Evolutionary conservation across 2,888 invertebrate species (phyloP), one percentile per base, ranked within the genome.

Genomic region (Eilema griseolum): DNA sequence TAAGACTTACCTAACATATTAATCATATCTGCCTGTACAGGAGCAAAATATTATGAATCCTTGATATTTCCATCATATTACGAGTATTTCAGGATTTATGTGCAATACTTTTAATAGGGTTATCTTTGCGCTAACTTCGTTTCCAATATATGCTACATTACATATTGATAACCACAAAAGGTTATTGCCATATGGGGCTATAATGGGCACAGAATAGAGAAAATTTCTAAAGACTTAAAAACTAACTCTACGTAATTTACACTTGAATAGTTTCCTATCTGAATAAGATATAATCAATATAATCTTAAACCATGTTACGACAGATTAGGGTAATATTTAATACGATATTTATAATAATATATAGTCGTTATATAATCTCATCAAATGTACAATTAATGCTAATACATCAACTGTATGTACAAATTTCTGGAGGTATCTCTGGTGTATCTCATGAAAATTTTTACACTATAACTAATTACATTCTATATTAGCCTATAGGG

Each of bases 401-500:
- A 77, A 69, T 65, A 82, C 74, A 74, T 79, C 72, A 74, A 75
- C 59, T 73, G 68, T 82, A 80, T 82, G 72, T 82, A 83, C 82
- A 82, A 31, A 56, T 41, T 52, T 75, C 68, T 73, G 74, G 82
- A 82, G 82, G 82, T 82, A 83, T 83, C 83, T 74, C 78, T 83
- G 81, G 80, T 77, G 78, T 79, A 82, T 80, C 83, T 82, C 80
- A 78, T 83, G 82, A 81, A 80, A 79, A 76, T 61, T 82, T 80
- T 66, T 77, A 82, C 76, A 81, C 52, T 74, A 62, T 62, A 61
- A 65, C 37, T 62, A 73, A 28, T 62, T 71, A 59, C 59, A 61
- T 65, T n/a, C 14, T 63, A 75, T 66, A 31, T 68, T 73, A 70
- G 14, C 46, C 41, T 72, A 69, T 41, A 41, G 41, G 77, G 81